Percentiles rank a stretch among this genome's conserved stretches.
Evolutionary conservation across 2,113 vertebrate genomes (phyloP).

Genomic region (Pica pica): DNA sequence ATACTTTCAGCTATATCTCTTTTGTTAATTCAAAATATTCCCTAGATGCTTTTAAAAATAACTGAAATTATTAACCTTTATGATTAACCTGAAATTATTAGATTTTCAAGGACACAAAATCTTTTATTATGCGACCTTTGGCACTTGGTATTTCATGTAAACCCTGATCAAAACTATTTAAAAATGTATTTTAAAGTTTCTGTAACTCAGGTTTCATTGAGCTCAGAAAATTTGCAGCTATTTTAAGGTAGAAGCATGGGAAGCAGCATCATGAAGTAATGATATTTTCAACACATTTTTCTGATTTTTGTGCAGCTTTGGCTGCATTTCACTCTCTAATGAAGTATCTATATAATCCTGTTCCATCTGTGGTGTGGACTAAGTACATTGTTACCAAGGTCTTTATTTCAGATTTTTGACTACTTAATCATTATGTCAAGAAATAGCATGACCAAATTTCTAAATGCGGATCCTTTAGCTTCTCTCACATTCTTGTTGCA

Average conservation of each 20-base stretch:
- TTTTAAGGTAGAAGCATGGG: background rate
- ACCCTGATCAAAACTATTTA: background rate
- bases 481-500: background rate
- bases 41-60: background rate
- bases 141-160: background rate
- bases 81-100: background rate
- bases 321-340: background rate
- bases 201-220: background rate
- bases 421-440: background rate
- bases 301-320: background rate
- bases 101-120: background rate
- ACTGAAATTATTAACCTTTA: conserved; percentile 6
- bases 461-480: background rate
- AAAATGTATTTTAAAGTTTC: background rate
- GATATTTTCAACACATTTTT: background rate
- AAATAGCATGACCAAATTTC: background rate
- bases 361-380: background rate
- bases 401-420: background rate
- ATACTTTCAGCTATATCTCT: background rate
- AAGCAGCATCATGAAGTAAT: background rate
- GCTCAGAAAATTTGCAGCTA: background rate
- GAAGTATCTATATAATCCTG: background rate
- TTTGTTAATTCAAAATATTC: conserved; percentile 17
- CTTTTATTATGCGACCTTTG: background rate
- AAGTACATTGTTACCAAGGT: background rate